Base-by-base conservation (phyloP, 1,140 invertebrate species). In the silkworm (Bombyx mori) region DNA sequence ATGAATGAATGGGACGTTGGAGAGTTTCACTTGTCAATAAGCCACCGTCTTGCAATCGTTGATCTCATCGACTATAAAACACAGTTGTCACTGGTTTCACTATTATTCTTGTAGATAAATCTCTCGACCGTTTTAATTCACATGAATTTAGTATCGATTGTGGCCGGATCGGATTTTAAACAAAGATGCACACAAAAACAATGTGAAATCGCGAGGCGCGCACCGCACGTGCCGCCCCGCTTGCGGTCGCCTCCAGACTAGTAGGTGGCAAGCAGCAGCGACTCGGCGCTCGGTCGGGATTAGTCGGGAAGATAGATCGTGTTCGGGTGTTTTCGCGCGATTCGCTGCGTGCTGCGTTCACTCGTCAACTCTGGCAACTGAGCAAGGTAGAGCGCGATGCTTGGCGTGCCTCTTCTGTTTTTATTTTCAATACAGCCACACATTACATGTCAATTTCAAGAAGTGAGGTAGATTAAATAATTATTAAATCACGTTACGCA, bases 11-110 rank as follows among this genome's bases (percentile, higher is more conserved):
- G 69, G 68, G 69, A 74, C 69, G 65, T 76, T 77, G n/a, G 8
- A 75, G 68, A 81, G 77, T 85, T 86, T 83, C 82, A 85, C 81
- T 82, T 82, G 77, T 83, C 80, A 86, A 84, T 84, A 81, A 77
- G 68, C 67, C 79, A 78, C 73, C 62, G 63, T 65, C 61, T 67
- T 68, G 70, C 74, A 35, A 3, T 35, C 26, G 26, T 35, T 35
- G 26, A 35, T 35, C 4, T 35, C 26, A 35, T 54, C 65, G 65
- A 59, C 73, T 59, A 74, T 72, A 77, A 72, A 61, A 71, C 61
- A 63, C 65, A 75, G 76, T 68, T 72, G 70, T 79, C 72, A 70
- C 58, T 68, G 58, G 56, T 63, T 63, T 71, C 62, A 70, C 72
- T 62, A 69, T 67, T 65, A 71, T 56, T 59, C 61, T 61, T 57